phyloP scores from a whole-genome alignment of 2,888 invertebrate genomes.

The Augiades crinisus region DNA sequence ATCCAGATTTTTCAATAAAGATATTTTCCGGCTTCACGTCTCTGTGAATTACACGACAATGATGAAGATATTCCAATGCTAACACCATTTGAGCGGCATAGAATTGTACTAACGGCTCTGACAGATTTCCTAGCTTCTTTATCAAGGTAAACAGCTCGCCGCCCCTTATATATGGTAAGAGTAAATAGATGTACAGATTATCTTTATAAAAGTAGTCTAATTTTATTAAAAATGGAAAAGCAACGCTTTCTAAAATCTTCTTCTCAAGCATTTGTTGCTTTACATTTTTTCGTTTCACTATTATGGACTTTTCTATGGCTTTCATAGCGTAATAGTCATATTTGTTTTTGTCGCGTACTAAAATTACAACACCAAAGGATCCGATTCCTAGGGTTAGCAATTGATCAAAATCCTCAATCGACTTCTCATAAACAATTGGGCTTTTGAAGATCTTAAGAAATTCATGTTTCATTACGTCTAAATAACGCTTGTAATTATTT shows the following conservation, averaged over 20 bases:
- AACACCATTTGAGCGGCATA: constrained; percentile 94
- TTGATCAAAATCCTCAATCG: constrained; percentile 84
- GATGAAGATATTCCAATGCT: constrained; percentile 94
- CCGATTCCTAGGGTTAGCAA: constrained; percentile 90
- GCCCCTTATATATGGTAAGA: constrained; percentile 90
- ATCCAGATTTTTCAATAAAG: constrained; percentile 87
- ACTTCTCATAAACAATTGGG: constrained; percentile 38
- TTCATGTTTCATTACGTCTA: constrained; percentile 55
- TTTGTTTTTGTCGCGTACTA: constrained; percentile 82
- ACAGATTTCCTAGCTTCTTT: constrained; percentile 79
- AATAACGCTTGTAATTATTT: constrained; percentile 46
- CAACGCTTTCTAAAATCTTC: constrained; percentile 89
- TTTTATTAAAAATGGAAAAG: constrained; percentile 91
- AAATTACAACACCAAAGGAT: constrained; percentile 91
- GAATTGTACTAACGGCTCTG: constrained; percentile 89
- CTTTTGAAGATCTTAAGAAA: constrained; percentile 43
- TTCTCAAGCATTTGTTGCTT: constrained; percentile 93
- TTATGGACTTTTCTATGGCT: constrained; percentile 89
- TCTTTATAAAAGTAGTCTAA: constrained; percentile 92
- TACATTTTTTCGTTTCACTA: constrained; percentile 91
- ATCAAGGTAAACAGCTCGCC: constrained; percentile 91
- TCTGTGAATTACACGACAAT: constrained; percentile 91
- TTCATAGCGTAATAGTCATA: constrained; percentile 91
- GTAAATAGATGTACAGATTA: constrained; percentile 89
- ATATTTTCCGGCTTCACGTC: constrained; percentile 96